Base-by-base conservation (phyloP, 1,140 invertebrate species). In the Teleogryllus occipitalis region DNA sequence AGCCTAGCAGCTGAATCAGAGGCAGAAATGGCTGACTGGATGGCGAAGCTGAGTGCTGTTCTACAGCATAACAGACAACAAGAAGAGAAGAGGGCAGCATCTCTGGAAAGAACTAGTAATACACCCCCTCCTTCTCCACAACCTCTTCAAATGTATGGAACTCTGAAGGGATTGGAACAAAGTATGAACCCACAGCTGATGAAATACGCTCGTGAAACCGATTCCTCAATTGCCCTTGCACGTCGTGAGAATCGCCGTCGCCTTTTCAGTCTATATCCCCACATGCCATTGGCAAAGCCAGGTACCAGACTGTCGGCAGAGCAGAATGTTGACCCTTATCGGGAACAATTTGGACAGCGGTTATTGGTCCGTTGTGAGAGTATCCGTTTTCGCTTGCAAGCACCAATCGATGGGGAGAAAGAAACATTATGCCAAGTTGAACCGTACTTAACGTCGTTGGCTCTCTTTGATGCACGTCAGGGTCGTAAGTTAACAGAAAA, bases 401-500 rank as follows among this genome's bases (percentile, higher is more conserved):
- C 93, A 27, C 91, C 93, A 7, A 90, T 95, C 75, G 91, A 93
- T 81, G 90, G 89, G 49, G 93, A 95, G 77, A 93, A 92, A 81
- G 93, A 94, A 80, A 87, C 93, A 82, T 83, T 93, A 22, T 92
- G 91, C 83, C 96, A 97, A 89, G 87, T 98, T 48, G 97, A 98
- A 84, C 97, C 97, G 5, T 98, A 98, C 86, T 94, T 95, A 83
- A 93, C 96, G 7, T 91, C 92, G 12, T 87, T 98, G 75, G 91
- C 94, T 76, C 85, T 98, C 8, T 98, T 94, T 85, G 96, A 98
- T 89, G 92, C 93, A 4, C 92, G 92, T 84, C 91, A 92, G 81
- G 94, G 93, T 15, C 91, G 91, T 83, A 98, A 98, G 87, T 88
- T 98, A 27, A 95, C 95, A 0, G 97, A 98, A 86, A 96, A 97